Evolutionary conservation across 2,113 vertebrate genomes (phyloP).

Genomic region (Conger conger): DNA sequence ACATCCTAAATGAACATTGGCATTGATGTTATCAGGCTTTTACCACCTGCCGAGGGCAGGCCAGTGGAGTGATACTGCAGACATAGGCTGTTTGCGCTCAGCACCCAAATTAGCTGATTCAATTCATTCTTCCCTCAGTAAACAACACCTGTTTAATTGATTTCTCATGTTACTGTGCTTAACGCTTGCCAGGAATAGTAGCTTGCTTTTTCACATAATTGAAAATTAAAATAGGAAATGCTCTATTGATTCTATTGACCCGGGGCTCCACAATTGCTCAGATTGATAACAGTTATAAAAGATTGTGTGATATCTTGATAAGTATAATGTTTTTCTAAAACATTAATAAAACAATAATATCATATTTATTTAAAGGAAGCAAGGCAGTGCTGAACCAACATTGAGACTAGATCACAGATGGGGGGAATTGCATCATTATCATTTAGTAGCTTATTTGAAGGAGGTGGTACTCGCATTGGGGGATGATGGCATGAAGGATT

Average conservation of each 20-base stretch:
- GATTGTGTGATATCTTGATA: neutral
- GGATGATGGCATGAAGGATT: too few species aligned
- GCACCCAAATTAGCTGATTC: neutral
- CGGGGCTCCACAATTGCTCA: neutral
- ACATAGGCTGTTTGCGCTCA: neutral
- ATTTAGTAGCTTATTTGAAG: too few species aligned
- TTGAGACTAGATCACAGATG: too few species aligned
- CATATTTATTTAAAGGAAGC: too few species aligned
- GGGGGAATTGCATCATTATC: too few species aligned
- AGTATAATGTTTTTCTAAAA: neutral
- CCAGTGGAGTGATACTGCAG: too few species aligned
- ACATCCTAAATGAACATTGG: neutral
- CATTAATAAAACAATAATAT: too few species aligned
- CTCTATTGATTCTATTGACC: neutral
- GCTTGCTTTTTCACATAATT: neutral
- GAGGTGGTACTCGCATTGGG: too few species aligned
- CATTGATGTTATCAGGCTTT: too few species aligned
- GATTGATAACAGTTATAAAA: neutral
- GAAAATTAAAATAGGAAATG: neutral
- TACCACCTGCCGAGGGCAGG: too few species aligned
- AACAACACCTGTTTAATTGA: neutral
- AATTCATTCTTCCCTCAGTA: neutral
- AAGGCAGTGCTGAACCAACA: too few species aligned
- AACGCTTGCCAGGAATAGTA: neutral
- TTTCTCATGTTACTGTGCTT: neutral